These are phyloP conservation scores for Nomada ruficornis DNA, from an alignment of 2,888 invertebrate genomes.

Conservation along the genomic window DNA sequence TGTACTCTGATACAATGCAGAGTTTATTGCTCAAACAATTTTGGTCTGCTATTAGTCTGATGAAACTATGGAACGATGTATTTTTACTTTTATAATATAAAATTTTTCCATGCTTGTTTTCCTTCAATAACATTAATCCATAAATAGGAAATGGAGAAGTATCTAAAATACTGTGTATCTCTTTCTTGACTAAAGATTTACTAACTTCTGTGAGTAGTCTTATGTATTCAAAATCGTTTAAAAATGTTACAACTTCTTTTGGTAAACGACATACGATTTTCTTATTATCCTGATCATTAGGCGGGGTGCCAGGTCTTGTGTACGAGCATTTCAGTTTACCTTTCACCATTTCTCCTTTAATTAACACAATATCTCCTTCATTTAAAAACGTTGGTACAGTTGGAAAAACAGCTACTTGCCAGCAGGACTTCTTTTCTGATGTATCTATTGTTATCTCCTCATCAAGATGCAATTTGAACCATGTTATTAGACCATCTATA, in stretches of 20 bases:
- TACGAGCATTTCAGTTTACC: conserved; percentile 76
- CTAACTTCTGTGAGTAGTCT: conserved; percentile 83
- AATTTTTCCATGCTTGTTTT: conserved; percentile 82
- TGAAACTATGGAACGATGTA: conserved; percentile 83
- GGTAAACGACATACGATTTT: conserved; percentile 83
- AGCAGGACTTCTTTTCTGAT: conserved; percentile 87
- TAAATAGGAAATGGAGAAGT: conserved; percentile 88
- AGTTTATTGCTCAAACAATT: conserved; percentile 84
- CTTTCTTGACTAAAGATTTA: conserved; percentile 78
- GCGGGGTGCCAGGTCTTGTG: conserved; percentile 79
- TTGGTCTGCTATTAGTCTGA: conserved; percentile 83
- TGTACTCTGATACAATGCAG: conserved; percentile 82
- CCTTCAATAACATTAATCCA: conserved; percentile 86
- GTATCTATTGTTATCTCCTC: conserved; percentile 87
- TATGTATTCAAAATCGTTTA: conserved; percentile 84
- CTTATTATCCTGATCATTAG: conserved; percentile 75
- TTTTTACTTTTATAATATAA: conserved; percentile 85
- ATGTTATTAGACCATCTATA: conserved; percentile 89
- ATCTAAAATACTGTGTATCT: conserved; percentile 85
- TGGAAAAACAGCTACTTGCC: conserved; percentile 92
- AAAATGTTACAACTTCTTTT: conserved; percentile 72
- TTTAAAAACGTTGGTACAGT: conserved; percentile 57
- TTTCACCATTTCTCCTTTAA: conserved; percentile 69
- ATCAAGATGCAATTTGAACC: conserved; percentile 90
- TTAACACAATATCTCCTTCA: conserved; percentile 60